These are phyloP conservation scores for Gadopsis marmoratus DNA, from an alignment of 2,797 vertebrate genomes.

Conservation along the genomic window DNA sequence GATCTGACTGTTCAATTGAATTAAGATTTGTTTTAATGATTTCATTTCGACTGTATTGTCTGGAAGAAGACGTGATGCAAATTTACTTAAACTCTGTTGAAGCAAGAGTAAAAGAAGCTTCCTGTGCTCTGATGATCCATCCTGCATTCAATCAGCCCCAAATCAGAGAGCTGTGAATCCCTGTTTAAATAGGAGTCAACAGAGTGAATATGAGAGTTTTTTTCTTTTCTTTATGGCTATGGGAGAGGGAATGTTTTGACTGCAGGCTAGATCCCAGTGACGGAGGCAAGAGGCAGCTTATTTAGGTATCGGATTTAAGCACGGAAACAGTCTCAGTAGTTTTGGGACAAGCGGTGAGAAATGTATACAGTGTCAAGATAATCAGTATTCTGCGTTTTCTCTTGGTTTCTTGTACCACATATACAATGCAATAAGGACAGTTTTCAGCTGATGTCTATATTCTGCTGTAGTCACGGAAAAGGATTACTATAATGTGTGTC, in stretches of 20 bases:
- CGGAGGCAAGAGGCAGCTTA: background rate
- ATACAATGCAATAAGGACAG: background rate
- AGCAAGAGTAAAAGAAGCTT: conserved; percentile 27
- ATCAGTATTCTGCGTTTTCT: conserved; percentile 2
- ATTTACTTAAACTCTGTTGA: conserved; percentile 54
- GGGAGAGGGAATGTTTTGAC: conserved; percentile 46
- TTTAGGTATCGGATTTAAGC: conserved; percentile 21
- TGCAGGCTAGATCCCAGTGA: conserved; percentile 27
- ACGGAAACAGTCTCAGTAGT: conserved; percentile 21
- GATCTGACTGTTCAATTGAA: conserved; percentile 45
- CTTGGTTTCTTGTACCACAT: background rate
- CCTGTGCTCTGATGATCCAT: conserved; percentile 15
- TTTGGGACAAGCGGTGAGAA: background rate
- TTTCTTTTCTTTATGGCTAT: conserved; percentile 5
- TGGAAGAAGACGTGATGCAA: conserved; percentile 34
- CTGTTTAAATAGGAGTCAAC: conserved; percentile 39
- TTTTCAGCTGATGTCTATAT: conserved; percentile 22
- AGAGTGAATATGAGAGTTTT: background rate
- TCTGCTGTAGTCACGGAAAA: background rate
- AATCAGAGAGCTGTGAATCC: conserved; percentile 22
- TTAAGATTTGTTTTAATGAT: conserved; percentile 47
- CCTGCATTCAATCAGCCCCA: conserved; percentile 22
- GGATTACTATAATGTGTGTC: conserved; percentile 8
- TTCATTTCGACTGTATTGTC: conserved; percentile 45
- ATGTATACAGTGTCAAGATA: background rate